Evolutionary conservation across 1,140 invertebrate genomes (phyloP), one percentile per base, ranked within the genome.

Genomic region (Philotrypesis tridentata): DNA sequence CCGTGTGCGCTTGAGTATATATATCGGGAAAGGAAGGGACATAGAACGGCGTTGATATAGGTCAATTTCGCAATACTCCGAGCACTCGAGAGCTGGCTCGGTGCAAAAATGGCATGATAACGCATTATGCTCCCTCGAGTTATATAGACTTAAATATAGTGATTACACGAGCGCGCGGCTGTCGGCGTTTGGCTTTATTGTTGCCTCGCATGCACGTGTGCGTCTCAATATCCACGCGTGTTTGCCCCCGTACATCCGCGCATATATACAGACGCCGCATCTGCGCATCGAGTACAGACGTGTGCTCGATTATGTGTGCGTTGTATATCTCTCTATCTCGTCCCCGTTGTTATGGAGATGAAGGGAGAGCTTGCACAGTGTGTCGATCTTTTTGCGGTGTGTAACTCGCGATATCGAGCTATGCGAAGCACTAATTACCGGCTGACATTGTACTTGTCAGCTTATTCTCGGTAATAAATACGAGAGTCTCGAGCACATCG

Each of bases 61-160:
- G 68, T 79, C 77, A 71, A 60, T 60, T 79, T 79, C n/a, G 48
- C 67, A 70, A 21, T 37, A 31, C 31, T 8, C 21, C 48, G 48
- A 55, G 67, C 31, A 70, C 17, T 21, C 12, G 31, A 31, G 8
- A 33, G 67, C 9, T 31, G 29, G 27, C 17, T 37, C 67, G 67
- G 31, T 9, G 9, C 61, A 29, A 65, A 63, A 65, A 65, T 65
- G 27, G 2, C 61, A 25, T n/a, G 67, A 70, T 29, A 21, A 29
- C 67, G 67, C 67, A 70, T 70, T 70, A 70, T 70, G 48, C 48
- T 21, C 21, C 4, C 48, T 2, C 17, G 17, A 55, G 17, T n/a
- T 55, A 55, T 55, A 55, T 55, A 48, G n/a, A n/a, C n/a, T n/a
- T n/a, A n/a, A n/a, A n/a, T n/a, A n/a, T n/a, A n/a, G n/a, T n/a